A percentile compares a stretch with the other conserved stretches of the same genome.
These are phyloP conservation scores for Emesis russula DNA, from an alignment of 2,888 invertebrate genomes.

Conservation along the genomic window DNA sequence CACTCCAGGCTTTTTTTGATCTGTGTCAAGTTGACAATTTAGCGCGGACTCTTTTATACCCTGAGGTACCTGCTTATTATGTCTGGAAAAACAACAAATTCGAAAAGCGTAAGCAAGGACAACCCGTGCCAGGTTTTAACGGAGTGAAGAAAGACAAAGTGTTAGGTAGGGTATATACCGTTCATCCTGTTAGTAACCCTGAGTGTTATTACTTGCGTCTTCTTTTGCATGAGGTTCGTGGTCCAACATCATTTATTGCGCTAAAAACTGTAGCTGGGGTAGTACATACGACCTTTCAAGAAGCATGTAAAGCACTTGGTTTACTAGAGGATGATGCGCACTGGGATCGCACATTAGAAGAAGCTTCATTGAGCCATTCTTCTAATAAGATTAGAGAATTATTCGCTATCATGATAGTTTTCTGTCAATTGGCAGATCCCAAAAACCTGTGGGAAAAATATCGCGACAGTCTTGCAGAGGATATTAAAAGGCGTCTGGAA, in stretches of 20 bases:
- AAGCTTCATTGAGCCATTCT: slow-evolving; percentile 67
- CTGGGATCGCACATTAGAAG: slow-evolving; percentile 71
- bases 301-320: slow-evolving; percentile 73
- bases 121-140: too few relatives aligned
- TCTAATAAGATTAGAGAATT: slow-evolving; percentile 67
- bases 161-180: too few relatives aligned
- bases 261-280: slow-evolving; percentile 81
- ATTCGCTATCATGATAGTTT: slow-evolving; percentile 82
- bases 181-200: too few relatives aligned
- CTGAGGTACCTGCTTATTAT: too few relatives aligned
- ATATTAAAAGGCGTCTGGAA: slow-evolving; percentile 80
- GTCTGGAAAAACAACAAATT: too few relatives aligned
- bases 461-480: slow-evolving; percentile 82
- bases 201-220: slow-evolving; percentile 71
- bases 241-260: slow-evolving; percentile 74
- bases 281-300: slow-evolving; percentile 60
- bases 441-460: slow-evolving; percentile 79
- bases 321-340: slow-evolving; percentile 68
- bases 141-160: too few relatives aligned
- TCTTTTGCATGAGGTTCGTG: slow-evolving; percentile 71
- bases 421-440: slow-evolving; percentile 82
- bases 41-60: too few relatives aligned
- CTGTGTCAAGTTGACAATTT: too few relatives aligned
- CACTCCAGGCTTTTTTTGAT: too few relatives aligned
- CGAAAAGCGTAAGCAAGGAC: too few relatives aligned